Conservation (phyloP, 2,113 vertebrate species). For the Anolis sagrei region DNA sequence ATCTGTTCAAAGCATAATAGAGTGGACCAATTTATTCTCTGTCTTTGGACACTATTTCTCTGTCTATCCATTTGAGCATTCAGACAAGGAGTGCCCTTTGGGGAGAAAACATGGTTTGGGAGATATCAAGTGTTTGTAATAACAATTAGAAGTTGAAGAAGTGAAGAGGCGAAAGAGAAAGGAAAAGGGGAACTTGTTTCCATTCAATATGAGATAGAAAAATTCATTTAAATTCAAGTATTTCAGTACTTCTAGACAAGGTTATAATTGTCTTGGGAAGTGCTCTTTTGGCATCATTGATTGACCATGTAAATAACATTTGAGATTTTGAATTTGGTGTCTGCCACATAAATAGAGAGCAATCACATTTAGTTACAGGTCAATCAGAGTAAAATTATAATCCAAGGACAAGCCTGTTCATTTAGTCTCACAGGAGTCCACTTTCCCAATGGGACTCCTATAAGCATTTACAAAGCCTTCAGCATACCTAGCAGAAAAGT, state of each 20-base stretch:
- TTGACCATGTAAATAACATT: conserved; percentile 26
- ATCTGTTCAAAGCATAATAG: too few relatives aligned
- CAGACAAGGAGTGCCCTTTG: too few relatives aligned
- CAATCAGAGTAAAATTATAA: conserved; percentile 43
- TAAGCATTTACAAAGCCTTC: conserved; percentile 46
- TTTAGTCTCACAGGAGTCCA: conserved; percentile 50
- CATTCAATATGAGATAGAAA: not conserved
- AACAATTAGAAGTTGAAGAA: too few relatives aligned
- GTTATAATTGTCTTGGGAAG: conserved; percentile 6
- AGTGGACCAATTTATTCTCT: too few relatives aligned
- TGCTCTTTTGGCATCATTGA: conserved; percentile 7
- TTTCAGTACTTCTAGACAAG: not conserved
- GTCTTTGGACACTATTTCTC: too few relatives aligned
- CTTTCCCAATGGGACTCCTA: conserved; percentile 48
- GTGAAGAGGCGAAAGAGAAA: too few relatives aligned
- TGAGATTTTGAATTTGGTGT: conserved; percentile 40
- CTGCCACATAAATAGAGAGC: conserved; percentile 47
- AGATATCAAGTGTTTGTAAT: too few relatives aligned
- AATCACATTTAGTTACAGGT: conserved; percentile 43
- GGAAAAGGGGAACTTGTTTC: too few relatives aligned
- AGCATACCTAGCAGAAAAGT: conserved; percentile 50
- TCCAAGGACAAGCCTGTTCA: conserved; percentile 26
- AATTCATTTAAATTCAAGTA: not conserved
- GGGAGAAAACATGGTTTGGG: too few relatives aligned
- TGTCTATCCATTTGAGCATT: too few relatives aligned